These are phyloP conservation scores for Catonia carolina DNA, from an alignment of 2,888 invertebrate genomes.

Conservation along the genomic window DNA sequence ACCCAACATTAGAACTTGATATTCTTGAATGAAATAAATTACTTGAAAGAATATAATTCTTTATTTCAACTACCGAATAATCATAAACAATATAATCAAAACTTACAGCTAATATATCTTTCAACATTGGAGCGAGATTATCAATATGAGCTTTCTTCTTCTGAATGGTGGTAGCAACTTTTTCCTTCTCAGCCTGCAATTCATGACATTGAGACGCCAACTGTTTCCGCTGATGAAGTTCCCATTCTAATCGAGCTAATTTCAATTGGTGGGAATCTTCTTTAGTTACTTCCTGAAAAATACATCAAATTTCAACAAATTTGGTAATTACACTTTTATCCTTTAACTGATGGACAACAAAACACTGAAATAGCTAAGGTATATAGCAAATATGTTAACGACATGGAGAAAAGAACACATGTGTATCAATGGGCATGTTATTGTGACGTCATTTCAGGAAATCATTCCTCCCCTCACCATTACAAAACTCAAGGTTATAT, in stretches of 20 bases:
- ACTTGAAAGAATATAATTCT: no score
- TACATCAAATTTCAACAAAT: conserved; percentile 21
- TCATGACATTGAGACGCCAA: conserved; percentile 69
- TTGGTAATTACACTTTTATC: not conserved
- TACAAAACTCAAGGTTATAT: no score
- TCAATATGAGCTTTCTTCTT: conserved; percentile 69
- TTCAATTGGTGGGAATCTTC: conserved; percentile 70
- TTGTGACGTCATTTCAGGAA: no score
- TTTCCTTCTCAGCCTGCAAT: conserved; percentile 67
- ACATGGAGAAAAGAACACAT: no score
- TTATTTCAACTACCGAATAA: no score
- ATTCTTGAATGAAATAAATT: no score
- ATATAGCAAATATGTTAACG: no score
- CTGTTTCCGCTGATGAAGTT: conserved; percentile 78
- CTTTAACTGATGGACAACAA: not conserved
- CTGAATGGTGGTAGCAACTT: conserved; percentile 66
- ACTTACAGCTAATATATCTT: conserved; percentile 55
- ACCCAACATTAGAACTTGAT: no score
- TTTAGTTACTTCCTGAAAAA: conserved; percentile 56
- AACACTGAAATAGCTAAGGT: not conserved
- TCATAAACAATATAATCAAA: no score
- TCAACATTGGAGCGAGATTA: conserved; percentile 72
- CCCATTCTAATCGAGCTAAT: conserved; percentile 84
- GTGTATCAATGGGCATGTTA: no score
- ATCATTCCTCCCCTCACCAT: no score